phyloP scores from a whole-genome alignment of 2,888 invertebrate genomes.

The Synergus japonicus region DNA sequence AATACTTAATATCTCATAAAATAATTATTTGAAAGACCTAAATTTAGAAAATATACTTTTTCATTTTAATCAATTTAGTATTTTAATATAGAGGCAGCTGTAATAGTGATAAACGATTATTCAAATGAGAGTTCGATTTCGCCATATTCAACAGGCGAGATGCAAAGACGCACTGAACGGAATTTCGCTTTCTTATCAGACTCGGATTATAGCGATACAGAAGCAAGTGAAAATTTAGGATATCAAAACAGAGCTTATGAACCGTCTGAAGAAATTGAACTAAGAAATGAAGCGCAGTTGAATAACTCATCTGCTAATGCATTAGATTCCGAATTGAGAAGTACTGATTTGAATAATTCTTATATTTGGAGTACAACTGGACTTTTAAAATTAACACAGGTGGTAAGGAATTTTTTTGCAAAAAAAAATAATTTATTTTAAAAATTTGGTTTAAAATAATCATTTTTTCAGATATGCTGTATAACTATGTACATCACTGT shows the following conservation, averaged over 20 bases:
- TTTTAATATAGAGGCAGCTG: not conserved
- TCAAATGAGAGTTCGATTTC: slow-evolving; percentile 14
- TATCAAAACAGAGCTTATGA: slow-evolving; percentile 14
- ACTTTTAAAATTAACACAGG: slow-evolving; percentile 16
- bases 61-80: not conserved
- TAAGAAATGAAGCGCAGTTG: not conserved
- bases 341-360: not conserved
- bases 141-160: slow-evolving; percentile 3
- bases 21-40: no score
- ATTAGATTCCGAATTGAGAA: not conserved
- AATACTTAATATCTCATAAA: no score
- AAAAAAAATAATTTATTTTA: not conserved
- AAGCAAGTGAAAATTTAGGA: not conserved
- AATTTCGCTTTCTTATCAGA: slow-evolving; percentile 32
- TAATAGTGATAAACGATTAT: slow-evolving; percentile 11
- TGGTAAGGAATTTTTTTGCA: not conserved
- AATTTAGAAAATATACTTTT: not conserved
- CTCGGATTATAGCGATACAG: slow-evolving; percentile 1
- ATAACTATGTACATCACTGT: slow-evolving; percentile 5
- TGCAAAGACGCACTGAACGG: slow-evolving; percentile 16
- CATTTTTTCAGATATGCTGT: slow-evolving; percentile 6
- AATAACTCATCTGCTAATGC: not conserved
- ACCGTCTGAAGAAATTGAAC: slow-evolving; percentile 3
- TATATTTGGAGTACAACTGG: slow-evolving; percentile 29
- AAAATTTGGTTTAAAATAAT: no score